Percentiles rank a stretch among this genome's conserved stretches.
Conservation (phyloP, 1,140 invertebrate species). For the Macrobrachium rosenbergii region DNA sequence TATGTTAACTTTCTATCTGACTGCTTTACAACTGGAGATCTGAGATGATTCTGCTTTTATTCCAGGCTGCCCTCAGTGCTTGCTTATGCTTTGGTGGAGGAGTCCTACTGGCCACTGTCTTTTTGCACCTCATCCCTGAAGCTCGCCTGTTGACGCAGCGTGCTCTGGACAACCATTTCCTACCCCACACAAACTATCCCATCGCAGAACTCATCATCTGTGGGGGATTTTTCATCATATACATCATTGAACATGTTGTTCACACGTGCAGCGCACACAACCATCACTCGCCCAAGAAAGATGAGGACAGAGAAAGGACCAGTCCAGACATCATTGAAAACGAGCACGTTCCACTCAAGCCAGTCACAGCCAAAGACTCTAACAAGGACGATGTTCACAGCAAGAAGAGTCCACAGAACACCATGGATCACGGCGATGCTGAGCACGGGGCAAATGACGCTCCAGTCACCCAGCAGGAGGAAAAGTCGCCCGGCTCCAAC, state of each 20-base stretch:
- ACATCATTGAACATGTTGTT: constrained; percentile 74
- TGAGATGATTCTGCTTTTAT: neutral
- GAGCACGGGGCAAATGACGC: neutral
- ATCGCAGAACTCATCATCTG: constrained; percentile 74
- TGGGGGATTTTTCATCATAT: constrained; percentile 75
- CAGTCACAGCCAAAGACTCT: constrained; percentile 14
- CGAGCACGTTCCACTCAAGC: neutral
- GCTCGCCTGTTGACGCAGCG: constrained; percentile 75
- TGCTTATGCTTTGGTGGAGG: constrained; percentile 91
- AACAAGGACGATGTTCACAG: neutral
- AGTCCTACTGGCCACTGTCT: constrained; percentile 89
- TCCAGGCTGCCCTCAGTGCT: constrained; percentile 69
- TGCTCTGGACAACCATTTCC: constrained; percentile 17
- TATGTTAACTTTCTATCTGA: too few relatives aligned
- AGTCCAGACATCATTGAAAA: too few relatives aligned
- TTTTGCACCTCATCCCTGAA: constrained; percentile 91
- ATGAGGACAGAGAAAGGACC: too few relatives aligned
- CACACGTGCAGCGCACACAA: constrained; percentile 66
- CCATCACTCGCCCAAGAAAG: neutral
- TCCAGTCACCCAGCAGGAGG: neutral
- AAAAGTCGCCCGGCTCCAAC: neutral
- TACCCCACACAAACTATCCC: constrained; percentile 68
- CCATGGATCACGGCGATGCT: neutral
- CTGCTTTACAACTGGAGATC: too few relatives aligned
- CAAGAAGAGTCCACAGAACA: constrained; percentile 7